Percentiles rank a stretch among this genome's conserved stretches.
Evolutionary conservation across 2,888 invertebrate genomes (phyloP).

Genomic region (Pseudolycoriella hygida): DNA sequence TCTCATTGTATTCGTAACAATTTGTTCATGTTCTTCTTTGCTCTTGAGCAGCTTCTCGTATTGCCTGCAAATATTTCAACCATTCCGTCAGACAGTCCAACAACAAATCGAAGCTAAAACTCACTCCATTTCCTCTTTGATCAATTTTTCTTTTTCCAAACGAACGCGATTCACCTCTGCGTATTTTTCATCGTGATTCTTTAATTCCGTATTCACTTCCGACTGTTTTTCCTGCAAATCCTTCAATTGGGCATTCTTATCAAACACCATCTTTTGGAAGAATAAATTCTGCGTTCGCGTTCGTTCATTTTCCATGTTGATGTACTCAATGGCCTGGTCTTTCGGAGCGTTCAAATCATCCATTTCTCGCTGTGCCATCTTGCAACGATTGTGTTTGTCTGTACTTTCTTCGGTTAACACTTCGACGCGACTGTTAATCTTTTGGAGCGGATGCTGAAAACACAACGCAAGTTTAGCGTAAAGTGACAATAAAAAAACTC

Average conservation of each 20-base stretch:
- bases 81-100: neutral
- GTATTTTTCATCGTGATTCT: constrained; percentile 22
- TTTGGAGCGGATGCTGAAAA: constrained; percentile 52
- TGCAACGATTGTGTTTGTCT: constrained; percentile 71
- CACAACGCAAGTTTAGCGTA: too few species aligned
- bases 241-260: constrained; percentile 18
- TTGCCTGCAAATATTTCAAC: constrained; percentile 30
- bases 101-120: constrained; percentile 9
- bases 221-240: constrained; percentile 36
- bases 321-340: constrained; percentile 56
- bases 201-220: constrained; percentile 34
- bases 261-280: constrained; percentile 49
- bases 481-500: too few species aligned
- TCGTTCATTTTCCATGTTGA: constrained; percentile 63
- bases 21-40: constrained; percentile 40
- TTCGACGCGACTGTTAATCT: constrained; percentile 55
- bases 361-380: constrained; percentile 66
- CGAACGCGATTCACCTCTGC: constrained; percentile 26
- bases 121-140: constrained; percentile 24
- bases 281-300: constrained; percentile 49
- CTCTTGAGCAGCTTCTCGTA: constrained; percentile 36
- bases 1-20: constrained; percentile 43
- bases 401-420: constrained; percentile 50
- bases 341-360: constrained; percentile 60
- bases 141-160: constrained; percentile 27